Conservation (phyloP, 2,113 vertebrate species). For the Crotalus viridis region DNA sequence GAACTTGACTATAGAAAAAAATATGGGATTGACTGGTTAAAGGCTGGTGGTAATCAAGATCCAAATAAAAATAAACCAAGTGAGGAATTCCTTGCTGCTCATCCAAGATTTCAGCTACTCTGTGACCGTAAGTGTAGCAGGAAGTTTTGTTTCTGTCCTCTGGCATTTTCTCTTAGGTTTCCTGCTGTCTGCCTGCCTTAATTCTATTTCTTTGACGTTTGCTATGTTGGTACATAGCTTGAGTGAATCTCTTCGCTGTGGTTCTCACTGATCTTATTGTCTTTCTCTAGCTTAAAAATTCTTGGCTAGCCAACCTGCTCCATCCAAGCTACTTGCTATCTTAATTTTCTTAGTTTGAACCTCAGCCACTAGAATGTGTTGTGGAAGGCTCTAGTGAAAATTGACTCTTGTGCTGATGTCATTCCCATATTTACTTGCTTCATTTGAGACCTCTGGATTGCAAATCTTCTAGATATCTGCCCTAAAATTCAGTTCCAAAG, state of each 20-base stretch:
- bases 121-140: conserved; percentile 79
- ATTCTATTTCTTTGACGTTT: neutral
- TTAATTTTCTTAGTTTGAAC: neutral
- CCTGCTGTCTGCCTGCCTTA: neutral
- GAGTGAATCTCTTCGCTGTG: neutral
- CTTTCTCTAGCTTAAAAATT: neutral
- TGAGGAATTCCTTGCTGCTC: conserved; percentile 75
- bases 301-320: neutral
- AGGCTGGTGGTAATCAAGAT: conserved; percentile 77
- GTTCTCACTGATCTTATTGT: neutral
- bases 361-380: neutral
- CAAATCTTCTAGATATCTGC: neutral
- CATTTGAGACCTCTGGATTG: neutral
- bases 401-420: neutral
- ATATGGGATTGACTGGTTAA: conserved; percentile 86
- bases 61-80: conserved; percentile 69
- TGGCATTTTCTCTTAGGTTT: neutral
- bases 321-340: neutral
- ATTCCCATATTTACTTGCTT: neutral
- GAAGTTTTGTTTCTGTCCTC: neutral
- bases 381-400: neutral
- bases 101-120: conserved; percentile 82
- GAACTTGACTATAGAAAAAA: conserved; percentile 92
- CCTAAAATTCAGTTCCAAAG: neutral
- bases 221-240: neutral